phyloP scores from a whole-genome alignment of 2,113 vertebrate genomes.

The Indicator maculatus region DNA sequence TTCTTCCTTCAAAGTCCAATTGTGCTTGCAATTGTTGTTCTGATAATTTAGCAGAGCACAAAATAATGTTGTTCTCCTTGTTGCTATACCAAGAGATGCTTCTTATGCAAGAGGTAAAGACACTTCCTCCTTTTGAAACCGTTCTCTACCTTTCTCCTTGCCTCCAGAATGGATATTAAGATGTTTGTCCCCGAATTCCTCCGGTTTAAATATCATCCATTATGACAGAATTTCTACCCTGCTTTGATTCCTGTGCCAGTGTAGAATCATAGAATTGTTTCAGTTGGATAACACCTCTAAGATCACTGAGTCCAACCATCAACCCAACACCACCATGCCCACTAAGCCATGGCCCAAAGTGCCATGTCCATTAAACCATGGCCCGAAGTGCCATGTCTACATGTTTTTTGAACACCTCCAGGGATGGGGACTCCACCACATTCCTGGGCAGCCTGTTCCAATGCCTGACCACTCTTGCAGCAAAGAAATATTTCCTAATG shows the following conservation, averaged over 20 bases:
- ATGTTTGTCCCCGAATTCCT: not conserved
- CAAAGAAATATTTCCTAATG: too few species aligned
- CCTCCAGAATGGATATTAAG: not conserved
- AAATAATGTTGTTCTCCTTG: constrained; percentile 2
- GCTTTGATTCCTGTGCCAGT: not conserved
- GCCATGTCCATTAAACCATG: too few species aligned
- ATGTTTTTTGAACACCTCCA: too few species aligned
- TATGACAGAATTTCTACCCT: not conserved
- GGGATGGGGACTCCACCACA: too few species aligned
- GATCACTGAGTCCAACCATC: too few species aligned
- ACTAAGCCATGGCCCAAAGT: too few species aligned
- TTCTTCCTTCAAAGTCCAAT: constrained; percentile 22
- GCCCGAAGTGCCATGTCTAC: too few species aligned
- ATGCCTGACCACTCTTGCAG: too few species aligned
- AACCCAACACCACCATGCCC: not conserved
- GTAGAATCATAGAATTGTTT: too few species aligned
- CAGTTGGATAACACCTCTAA: too few species aligned
- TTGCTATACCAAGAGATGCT: not conserved
- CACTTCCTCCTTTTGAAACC: not conserved
- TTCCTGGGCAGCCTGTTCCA: too few species aligned
- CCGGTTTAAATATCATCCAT: not conserved
- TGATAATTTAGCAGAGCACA: constrained; percentile 1
- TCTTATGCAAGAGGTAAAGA: not conserved
- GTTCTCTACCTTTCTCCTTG: not conserved
- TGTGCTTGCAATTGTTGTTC: constrained; percentile 28